phyloP scores from a whole-genome alignment of 2,797 vertebrate species.

The Gallinago stenura region DNA sequence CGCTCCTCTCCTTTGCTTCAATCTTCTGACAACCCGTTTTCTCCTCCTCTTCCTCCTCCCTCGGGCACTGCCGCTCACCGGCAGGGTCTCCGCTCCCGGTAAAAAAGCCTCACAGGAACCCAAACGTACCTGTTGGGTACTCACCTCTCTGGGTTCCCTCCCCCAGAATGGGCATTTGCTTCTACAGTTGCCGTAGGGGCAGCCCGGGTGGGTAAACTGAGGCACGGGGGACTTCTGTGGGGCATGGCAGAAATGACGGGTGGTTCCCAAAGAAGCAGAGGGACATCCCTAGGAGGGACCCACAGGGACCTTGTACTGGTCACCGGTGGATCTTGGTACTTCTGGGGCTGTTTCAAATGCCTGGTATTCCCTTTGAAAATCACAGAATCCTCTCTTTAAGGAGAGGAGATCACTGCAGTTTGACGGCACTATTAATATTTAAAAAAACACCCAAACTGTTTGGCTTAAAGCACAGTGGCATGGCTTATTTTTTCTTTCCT shows the following conservation, averaged over 20 bases:
- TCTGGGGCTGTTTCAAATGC: background rate
- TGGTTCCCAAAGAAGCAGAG: background rate
- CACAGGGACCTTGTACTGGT: background rate
- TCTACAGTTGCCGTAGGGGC: background rate
- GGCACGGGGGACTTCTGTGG: background rate
- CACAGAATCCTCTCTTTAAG: background rate
- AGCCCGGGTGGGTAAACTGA: background rate
- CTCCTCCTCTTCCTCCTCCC: background rate
- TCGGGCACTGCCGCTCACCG: fast-evolving
- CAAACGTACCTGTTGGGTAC: background rate
- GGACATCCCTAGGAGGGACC: background rate
- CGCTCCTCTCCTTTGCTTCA: background rate
- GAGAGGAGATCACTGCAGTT: background rate
- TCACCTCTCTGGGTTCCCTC: background rate
- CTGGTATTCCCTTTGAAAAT: background rate
- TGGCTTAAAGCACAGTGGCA: background rate
- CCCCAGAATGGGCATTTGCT: background rate
- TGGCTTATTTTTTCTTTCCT: background rate
- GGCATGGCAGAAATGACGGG: fast-evolving
- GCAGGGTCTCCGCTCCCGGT: background rate
- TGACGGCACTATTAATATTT: background rate
- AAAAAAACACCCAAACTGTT: background rate
- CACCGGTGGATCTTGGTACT: fast-evolving
- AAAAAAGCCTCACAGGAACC: background rate
- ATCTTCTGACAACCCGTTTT: background rate